Base-by-base conservation (phyloP, 1,140 invertebrate genomes). In the Pseudomyrmex sp. region DNA sequence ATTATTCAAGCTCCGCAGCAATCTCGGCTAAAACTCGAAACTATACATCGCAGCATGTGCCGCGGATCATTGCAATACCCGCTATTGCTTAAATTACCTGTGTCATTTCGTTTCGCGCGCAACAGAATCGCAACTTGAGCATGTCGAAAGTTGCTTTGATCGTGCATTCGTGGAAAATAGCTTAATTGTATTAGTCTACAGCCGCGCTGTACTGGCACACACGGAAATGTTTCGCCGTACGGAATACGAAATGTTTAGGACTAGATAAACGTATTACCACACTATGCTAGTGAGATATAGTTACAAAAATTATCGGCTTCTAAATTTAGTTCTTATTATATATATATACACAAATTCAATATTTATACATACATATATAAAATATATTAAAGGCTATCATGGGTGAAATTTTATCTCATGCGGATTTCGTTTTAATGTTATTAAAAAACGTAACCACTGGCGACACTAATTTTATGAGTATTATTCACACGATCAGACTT, bases 81-180 rank as follows among this genome's bases (percentile, higher is more conserved):
- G 12, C 10, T 18, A 58, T 69, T 46, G 63, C 20, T 15, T 18
- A n/a, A 68, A 68, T 56, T 65, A 68, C 18, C 9, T 18, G 50
- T 13, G 35, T 77, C 35, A 68, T 56, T 77, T 77, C 20, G 15
- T 20, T 20, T 8, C 15, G 26, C n/a, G 12, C 12, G 20, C 20
- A 61, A 59, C 18, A 18, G 74, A 76, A 56, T 77, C 35, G 52
- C 65, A 77, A 77, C 50, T 77, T 77, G 63, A 68, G 63, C 50
- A 23, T 68, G 63, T 56, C 75, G n/a, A 68, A 62, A 68, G 58
- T 77, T 77, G 63, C 48, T 68, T 69, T 77, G 54, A 77, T 46
- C 65, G 63, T 18, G 62, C 46, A 63, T 58, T 50, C 44, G 63
- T 75, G 63, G 13, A 63, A 69, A 77, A 77, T 52, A 56, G 75